These are phyloP conservation scores for Strigamia maritima DNA, from an alignment of 2,888 invertebrate species.

Conservation along the genomic window DNA sequence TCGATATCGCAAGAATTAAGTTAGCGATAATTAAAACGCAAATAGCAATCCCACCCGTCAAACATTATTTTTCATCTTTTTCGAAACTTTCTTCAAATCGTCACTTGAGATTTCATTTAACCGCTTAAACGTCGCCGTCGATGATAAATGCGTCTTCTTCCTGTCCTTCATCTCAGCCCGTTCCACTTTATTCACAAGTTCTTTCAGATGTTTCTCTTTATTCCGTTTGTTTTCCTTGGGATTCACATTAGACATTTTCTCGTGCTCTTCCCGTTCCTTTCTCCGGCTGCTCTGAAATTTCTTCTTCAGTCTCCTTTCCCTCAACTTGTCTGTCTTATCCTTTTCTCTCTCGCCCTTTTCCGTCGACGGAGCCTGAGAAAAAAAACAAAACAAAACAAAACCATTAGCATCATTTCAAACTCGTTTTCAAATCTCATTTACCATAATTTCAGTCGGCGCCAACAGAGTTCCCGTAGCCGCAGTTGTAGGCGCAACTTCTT, in stretches of 20 bases:
- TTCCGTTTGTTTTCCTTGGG: slow-evolving; percentile 59
- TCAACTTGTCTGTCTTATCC: slow-evolving; percentile 79
- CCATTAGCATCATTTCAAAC: background rate
- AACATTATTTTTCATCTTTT: no score
- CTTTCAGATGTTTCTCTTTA: slow-evolving; percentile 60
- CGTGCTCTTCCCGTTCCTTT: slow-evolving; percentile 44
- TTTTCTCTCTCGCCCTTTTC: slow-evolving; percentile 72
- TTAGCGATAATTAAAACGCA: no score
- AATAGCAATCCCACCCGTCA: no score
- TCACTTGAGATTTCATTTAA: background rate
- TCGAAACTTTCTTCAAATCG: no score
- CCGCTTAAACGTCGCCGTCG: background rate
- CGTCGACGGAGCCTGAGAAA: slow-evolving; percentile 54
- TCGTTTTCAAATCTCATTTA: slow-evolving; percentile 42
- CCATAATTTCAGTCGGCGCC: slow-evolving; percentile 86
- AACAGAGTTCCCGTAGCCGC: slow-evolving; percentile 77
- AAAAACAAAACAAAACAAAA: background rate
- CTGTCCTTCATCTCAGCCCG: slow-evolving; percentile 50
- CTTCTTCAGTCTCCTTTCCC: slow-evolving; percentile 84
- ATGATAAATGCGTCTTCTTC: slow-evolving; percentile 19
- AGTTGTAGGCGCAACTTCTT: slow-evolving; percentile 92
- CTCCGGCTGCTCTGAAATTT: slow-evolving; percentile 62
- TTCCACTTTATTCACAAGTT: slow-evolving; percentile 57
- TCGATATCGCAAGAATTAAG: no score
- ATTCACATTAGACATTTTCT: slow-evolving; percentile 50